Percentiles rank a stretch among this genome's conserved stretches.
Evolutionary conservation across 2,888 invertebrate species (phyloP).

Genomic region (Ormyrus nitidulus): DNA sequence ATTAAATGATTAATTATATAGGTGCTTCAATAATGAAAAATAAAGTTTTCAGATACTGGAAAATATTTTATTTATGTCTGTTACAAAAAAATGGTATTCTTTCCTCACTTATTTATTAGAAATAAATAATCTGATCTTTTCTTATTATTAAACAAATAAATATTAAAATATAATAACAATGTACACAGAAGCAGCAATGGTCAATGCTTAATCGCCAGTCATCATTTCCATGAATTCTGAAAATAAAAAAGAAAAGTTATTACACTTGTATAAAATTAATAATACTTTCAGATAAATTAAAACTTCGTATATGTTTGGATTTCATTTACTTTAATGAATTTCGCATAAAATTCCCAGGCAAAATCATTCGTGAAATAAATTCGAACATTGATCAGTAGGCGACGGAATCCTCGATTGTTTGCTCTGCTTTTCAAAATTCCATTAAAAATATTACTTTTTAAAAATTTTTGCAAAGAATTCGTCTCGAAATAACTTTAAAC

Average conservation of each 20-base stretch:
- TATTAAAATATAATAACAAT: constrained; percentile 50
- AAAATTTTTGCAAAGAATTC: too few relatives aligned
- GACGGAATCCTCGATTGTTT: too few relatives aligned
- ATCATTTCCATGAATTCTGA: constrained; percentile 89
- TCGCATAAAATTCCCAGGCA: too few relatives aligned
- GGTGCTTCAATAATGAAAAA: constrained; percentile 12
- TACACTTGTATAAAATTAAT: too few relatives aligned
- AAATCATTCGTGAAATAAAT: too few relatives aligned
- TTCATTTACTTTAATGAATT: too few relatives aligned
- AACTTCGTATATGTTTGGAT: too few relatives aligned
- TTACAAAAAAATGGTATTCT: constrained; percentile 14
- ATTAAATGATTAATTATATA: not conserved
- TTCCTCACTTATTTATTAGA: constrained; percentile 35
- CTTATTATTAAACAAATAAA: constrained; percentile 50
- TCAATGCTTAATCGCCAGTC: constrained; percentile 82
- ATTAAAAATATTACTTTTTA: too few relatives aligned
- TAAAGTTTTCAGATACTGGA: not conserved
- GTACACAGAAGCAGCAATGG: constrained; percentile 19
- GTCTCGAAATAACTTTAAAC: too few relatives aligned
- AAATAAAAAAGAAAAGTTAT: constrained; percentile 67
- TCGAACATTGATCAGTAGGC: too few relatives aligned
- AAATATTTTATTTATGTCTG: not conserved
- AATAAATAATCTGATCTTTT: constrained; percentile 24
- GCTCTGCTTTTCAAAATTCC: too few relatives aligned
- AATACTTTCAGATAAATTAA: too few relatives aligned